Evolutionary conservation across 2,113 vertebrate species (phyloP), one percentile per base, ranked within the genome.

Genomic region (Sceloporus undulatus): DNA sequence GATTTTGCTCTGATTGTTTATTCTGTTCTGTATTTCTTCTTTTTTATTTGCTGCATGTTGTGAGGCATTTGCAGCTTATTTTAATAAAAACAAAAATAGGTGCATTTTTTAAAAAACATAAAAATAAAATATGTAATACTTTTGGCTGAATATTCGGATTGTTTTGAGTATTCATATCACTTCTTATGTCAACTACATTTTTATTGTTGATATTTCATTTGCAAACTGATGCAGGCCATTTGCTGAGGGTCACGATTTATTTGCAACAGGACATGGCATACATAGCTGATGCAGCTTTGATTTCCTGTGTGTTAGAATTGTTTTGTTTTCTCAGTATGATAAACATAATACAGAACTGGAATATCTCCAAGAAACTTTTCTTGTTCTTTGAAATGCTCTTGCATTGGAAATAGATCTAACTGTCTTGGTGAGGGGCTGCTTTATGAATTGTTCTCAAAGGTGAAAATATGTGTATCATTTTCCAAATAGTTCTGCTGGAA

Each of bases 261-360:
- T 70, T 19, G 9, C 59, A 85, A 81, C 70, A 89, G 84, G 70
- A 85, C 18, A 5, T 76, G n/a, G 52, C 84, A 82, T 65, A 68
- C 71, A 82, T 82, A 82, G 76, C 82, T 85, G 79, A 81, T 82
- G 79, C 42, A 54, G 56, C 34, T 68, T 76, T 86, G 59, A 86
- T 75, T 89, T 89, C 84, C 84, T 89, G 79, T 86, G 34, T 86
- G 48, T 54, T 56, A 70, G 68, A 82, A 76, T 68, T 85, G 79
- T 74, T 89, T 66, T n/a, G 59, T 76, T 82, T 77, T 82, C 88
- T 82, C 59, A 89, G 88, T 70, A n/a, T 82, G 48, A 18, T 82
- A 77, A 89, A 82, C 42, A 81, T 82, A 76, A 66, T 85, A 85
- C 65, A 76, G 18, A 76, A 74, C 25, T 85, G 88, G 88, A 89